Evolutionary conservation across 2,797 vertebrate species (phyloP), one percentile per base, ranked within the genome.

Genomic region (Ataeniobius toweri): DNA sequence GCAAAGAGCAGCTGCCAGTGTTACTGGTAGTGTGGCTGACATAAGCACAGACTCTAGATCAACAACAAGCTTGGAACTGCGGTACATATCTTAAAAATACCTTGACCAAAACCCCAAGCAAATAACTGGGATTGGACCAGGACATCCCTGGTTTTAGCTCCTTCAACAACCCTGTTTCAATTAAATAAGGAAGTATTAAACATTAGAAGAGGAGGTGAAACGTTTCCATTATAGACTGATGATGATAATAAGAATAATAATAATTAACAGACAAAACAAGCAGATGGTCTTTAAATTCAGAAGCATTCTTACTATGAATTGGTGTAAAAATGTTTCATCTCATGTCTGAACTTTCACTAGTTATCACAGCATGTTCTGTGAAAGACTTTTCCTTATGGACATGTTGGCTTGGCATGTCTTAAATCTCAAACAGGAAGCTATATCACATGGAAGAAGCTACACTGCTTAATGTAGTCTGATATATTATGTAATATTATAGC

Each of bases 311-410:
- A 67, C 1, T 0, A 10, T 46, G 20, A 78, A 74, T 67, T 39
- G 36, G 73, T 68, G 6, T 74, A 65, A 26, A 74, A 74, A 80
- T 0, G 41, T 71, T 75, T 44, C 28, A 2, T 53, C 10, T 63
- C 55, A 36, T 41, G 39, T 7, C 50, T 73, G 59, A 71, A 18
- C 79, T 77, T 75, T 79, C 20, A 73, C 69, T 82, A 74, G 83
- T 69, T 71, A 41, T 28, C 81, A 69, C 67, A 78, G 46, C 74
- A 83, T 31, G 55, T 79, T 50, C 26, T 76, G 44, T 78, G 75
- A 83, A 86, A 75, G 1, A 3, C 31, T 70, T 80, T 77, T 70
- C 48, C 73, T 75, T 1, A 7, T 68, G 22, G 6, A 67, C 12
- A 4, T 65, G 31, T 76, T 70, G 72, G 68, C 76, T 77, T 0